Base-by-base conservation (phyloP, 2,888 invertebrate genomes). In the Polyploca ridens region DNA sequence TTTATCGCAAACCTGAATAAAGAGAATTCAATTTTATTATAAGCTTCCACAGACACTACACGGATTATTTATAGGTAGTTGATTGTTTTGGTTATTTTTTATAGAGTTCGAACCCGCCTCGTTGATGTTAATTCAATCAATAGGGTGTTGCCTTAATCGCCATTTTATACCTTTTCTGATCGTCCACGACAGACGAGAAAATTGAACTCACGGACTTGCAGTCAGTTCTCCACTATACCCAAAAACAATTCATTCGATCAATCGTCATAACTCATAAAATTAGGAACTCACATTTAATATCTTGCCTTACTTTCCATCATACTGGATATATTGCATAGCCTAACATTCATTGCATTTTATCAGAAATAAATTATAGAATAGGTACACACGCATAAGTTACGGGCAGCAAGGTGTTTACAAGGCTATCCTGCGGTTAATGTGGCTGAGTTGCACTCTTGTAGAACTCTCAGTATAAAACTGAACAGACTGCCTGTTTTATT, bases 381-480 rank as follows among this genome's bases (percentile, higher is more conserved):
- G n/a, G n/a, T 1, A 5, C 19, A 62, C 41, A 66, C 60, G 63
- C 63, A 63, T 62, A 67, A 66, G 64, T 61, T 66, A 68, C 60
- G 66, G 64, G 67, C 77, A 77, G 68, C 77, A 78, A 77, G 75
- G 73, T 77, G 73, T 67, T 58, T 67, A 71, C 75, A 76, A 80
- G 83, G 80, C 69, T 74, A 69, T 57, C 58, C 66, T 76, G 83
- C 69, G 83, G 83, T 80, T 73, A 64, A 64, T 68, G 64, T 62
- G 69, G 66, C 66, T 62, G 66, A 46, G 16, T 1, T 54, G 68
- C 41, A n/a, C 35, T 60, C 35, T 6, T 60, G 11, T 33, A 33
- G 33, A 7, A 6, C 19, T 49, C 58, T 33, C 10, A 16, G n/a
- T 14, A 49, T 54, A 16, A 49, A 49, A 49, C 49, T 49, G 16